phyloP scores from a whole-genome alignment of 2,797 vertebrate species.

The Pipistrellus pygmaeus region DNA sequence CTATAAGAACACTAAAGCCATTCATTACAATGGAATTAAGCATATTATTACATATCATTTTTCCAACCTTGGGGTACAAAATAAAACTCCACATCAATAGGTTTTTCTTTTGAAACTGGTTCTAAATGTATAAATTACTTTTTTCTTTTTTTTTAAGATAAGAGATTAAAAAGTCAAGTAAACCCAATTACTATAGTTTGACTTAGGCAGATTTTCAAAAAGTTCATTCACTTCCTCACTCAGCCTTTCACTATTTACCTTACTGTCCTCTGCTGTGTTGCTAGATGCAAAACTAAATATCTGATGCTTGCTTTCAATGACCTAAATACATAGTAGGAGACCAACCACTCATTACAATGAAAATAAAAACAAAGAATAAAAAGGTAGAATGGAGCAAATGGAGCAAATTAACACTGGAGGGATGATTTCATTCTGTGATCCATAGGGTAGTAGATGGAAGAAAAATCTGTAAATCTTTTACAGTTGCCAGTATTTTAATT shows the following conservation, averaged over 20 bases:
- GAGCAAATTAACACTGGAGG: neutral
- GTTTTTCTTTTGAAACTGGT: constrained; percentile 3
- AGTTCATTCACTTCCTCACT: neutral
- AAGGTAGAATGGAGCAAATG: constrained; percentile 30
- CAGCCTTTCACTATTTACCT: neutral
- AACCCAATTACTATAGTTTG: neutral
- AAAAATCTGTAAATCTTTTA: neutral
- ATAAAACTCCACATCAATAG: neutral
- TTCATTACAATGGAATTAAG: constrained; percentile 12
- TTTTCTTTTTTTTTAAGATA: neutral
- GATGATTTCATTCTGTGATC: neutral
- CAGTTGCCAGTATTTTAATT: neutral
- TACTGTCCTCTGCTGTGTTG: neutral
- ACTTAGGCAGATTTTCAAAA: neutral
- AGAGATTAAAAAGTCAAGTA: constrained; percentile 15
- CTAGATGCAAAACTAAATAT: neutral
- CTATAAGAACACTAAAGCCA: constrained; percentile 20
- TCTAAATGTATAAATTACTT: neutral
- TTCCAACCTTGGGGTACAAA: neutral
- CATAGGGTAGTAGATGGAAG: neutral
- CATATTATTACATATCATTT: neutral
- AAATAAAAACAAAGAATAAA: neutral
- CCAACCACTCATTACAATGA: constrained; percentile 1
- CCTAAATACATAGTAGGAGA: neutral
- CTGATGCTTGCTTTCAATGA: neutral